Base-by-base conservation (phyloP, 2,113 vertebrate species). In the Atractosteus spatula region DNA sequence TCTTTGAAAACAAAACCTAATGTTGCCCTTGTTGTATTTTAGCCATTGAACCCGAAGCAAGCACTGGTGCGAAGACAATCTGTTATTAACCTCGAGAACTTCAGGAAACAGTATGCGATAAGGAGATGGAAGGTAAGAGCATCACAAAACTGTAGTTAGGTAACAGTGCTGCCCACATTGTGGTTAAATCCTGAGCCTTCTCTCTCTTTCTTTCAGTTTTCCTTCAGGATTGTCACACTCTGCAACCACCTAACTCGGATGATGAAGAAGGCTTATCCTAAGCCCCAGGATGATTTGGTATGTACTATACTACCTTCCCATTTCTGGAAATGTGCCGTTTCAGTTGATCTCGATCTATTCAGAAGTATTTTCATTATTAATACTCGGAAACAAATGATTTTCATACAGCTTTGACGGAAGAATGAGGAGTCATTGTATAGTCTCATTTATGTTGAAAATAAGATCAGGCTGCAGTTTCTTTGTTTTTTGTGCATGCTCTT, bases 161-260 rank as follows among this genome's bases (percentile, higher is more conserved):
- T 6, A n/a, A 2, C 7, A 3, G 69, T 75, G 69, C 66, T 54
- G 44, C 8, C 0, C 3, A 62, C 47, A 29, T 4, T 55, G 13
- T 41, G 69, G 17, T 29, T 29, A 45, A 12, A 62, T 41, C 74
- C 70, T 51, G 47, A 7, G 47, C 17, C 1, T 57, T 75, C 66
- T 75, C 0, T 0, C 4, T 55, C 41, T 55, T 47, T 71, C 76
- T 68, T 62, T 71, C 80, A 98, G 97, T 85, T 99, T 8, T 94
- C 97, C 0, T 95, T 95, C 84, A 90, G 93, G 74, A 92, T 99
- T 0, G 95, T 98, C 45, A 87, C 95, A 0, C 72, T 98, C 69
- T 99, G 97, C 80, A 99, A 99, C 81, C 96, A 94, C 76, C 83
- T 99, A 7, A 94, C 94, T 0, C 93, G 93, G n/a, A 92, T 97